Evolutionary conservation across 2,888 invertebrate genomes (phyloP), one percentile per base, ranked within the genome.

Genomic region (Andrena bucephala): DNA sequence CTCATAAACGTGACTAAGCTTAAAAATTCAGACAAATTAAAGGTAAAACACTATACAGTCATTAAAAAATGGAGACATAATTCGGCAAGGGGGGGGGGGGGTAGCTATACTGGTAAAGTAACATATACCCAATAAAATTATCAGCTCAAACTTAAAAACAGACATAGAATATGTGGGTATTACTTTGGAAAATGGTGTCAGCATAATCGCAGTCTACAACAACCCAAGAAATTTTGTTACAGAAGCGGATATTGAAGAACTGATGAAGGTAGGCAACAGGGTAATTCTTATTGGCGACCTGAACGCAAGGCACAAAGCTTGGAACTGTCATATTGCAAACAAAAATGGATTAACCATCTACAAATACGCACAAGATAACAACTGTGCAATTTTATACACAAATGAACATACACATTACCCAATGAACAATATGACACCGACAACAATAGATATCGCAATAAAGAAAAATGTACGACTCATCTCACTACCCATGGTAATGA

Each of bases 401-500:
- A 57, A 86, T 27, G 78, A 82, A 70, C 87, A 85, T 0, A 90
- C 88, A 16, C 77, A 87, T 24, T 87, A 77, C 48, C 89, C 89
- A 5, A 6, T 63, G 1, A 90, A 87, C 29, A 80, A 75, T 29
- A 83, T 50, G 3, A 88, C 85, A 10, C 88, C 89, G 7, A 36
- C 36, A 36, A 82, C 85, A 67, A 87, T 50, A n/a, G 50, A 50
- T n/a, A n/a, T 50, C 1, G 50, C 86, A 36, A 85, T 89, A 13
- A 88, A 81, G 10, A 90, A 90, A 84, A 90, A 89, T 59, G 50
- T 89, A 1, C 65, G 10, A 1, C 77, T 82, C 29, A 74, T 86
- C 0, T 72, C 84, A 29, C 60, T 85, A 0, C 27, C 80, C 0
- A 20, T 71, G 36, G 62, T 83, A 0, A n/a, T 73, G 4, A 33